A percentile compares a stretch with the other conserved stretches of the same genome.
Conservation (phyloP, 1,140 invertebrate species). For the Formica selysi region DNA sequence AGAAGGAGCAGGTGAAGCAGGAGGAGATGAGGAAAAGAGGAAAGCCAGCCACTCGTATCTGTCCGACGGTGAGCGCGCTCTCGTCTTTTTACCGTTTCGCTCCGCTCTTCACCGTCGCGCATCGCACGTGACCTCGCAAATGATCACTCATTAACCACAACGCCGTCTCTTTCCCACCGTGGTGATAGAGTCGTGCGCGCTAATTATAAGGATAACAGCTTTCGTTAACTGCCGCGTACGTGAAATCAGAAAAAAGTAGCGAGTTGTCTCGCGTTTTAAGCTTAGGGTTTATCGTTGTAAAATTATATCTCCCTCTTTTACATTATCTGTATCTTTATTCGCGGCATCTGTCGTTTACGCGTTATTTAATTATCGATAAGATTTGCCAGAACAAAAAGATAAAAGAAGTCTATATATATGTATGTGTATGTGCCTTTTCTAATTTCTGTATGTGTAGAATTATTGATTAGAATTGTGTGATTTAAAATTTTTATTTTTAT, state of each 20-base stretch:
- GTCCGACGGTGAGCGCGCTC: slow-evolving; percentile 61
- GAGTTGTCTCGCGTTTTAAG: background rate
- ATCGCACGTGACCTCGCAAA: slow-evolving; percentile 70
- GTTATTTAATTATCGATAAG: slow-evolving; percentile 26
- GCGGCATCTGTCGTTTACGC: background rate
- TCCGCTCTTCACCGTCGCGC: background rate
- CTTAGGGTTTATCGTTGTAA: background rate
- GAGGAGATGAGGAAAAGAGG: slow-evolving; percentile 60
- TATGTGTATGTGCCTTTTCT: too few relatives aligned
- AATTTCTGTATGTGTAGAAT: background rate
- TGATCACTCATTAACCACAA: slow-evolving; percentile 78
- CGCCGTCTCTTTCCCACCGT: slow-evolving; percentile 53
- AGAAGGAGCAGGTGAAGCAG: slow-evolving; percentile 10
- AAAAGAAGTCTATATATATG: background rate
- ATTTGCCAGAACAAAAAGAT: background rate
- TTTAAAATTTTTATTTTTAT: slow-evolving; percentile 9
- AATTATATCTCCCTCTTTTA: background rate
- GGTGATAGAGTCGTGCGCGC: slow-evolving; percentile 57
- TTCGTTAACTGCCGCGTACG: slow-evolving; percentile 1
- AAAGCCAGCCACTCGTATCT: slow-evolving; percentile 70
- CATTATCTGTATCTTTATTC: background rate
- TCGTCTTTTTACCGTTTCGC: slow-evolving; percentile 36
- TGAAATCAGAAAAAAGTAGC: background rate
- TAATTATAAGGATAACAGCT: slow-evolving; percentile 49
- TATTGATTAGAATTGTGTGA: background rate